Conservation (phyloP, 1,140 invertebrate species). For the Drosophila arizonae region DNA sequence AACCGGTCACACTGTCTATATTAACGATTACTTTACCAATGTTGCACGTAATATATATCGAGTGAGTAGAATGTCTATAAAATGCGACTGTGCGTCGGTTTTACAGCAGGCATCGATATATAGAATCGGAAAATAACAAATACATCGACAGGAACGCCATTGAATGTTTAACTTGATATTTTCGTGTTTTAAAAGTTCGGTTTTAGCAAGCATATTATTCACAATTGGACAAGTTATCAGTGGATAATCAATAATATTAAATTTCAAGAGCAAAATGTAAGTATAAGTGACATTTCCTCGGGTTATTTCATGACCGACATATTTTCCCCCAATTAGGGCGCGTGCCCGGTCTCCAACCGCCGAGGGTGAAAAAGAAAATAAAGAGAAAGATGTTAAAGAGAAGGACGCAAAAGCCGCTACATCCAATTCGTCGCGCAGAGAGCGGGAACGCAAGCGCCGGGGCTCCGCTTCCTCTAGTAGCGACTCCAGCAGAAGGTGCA, state of each 20-base stretch:
- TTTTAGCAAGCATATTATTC: constrained; percentile 8
- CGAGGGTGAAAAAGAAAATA: constrained; percentile 71
- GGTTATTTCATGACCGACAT: not conserved
- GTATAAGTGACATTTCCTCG: constrained; percentile 2
- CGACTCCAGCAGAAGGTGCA: constrained; percentile 89
- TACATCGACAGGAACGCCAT: constrained; percentile 40
- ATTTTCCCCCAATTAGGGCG: constrained; percentile 55
- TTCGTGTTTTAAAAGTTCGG: constrained; percentile 19
- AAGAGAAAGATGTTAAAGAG: constrained; percentile 72
- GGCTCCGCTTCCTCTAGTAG: constrained; percentile 89
- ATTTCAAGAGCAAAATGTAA: constrained; percentile 24
- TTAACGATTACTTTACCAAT: not conserved
- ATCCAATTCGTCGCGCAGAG: constrained; percentile 71
- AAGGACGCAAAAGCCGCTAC: constrained; percentile 64
- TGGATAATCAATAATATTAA: not conserved
- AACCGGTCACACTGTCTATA: constrained; percentile 11
- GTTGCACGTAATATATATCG: constrained; percentile 6
- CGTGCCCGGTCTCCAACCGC: constrained; percentile 71
- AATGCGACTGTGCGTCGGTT: not conserved
- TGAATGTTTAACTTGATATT: constrained; percentile 21
- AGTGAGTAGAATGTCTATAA: not conserved
- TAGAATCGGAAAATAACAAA: not conserved
- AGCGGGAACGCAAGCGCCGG: constrained; percentile 76
- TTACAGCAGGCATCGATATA: constrained; percentile 13
- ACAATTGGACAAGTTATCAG: constrained; percentile 21